Percentiles rank a stretch among this genome's conserved stretches.
These are phyloP conservation scores for Slavum lentiscoides DNA, from an alignment of 2,888 invertebrate genomes.

Conservation along the genomic window DNA sequence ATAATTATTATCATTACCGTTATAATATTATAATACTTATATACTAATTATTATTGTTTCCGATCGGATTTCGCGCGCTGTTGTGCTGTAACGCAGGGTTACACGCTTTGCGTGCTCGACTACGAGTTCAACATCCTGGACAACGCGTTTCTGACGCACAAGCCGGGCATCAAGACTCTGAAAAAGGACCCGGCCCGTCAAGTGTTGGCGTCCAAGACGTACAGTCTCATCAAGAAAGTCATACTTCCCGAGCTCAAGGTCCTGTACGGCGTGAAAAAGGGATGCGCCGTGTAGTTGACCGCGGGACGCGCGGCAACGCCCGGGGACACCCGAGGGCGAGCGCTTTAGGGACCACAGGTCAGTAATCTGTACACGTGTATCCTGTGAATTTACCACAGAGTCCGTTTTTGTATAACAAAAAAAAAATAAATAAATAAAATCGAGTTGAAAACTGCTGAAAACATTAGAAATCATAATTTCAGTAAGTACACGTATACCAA, in stretches of 20 bases:
- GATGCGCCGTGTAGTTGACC: slow-evolving; percentile 68
- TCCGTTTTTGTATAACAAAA: too few species aligned
- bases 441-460: too few species aligned
- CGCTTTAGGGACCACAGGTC: slow-evolving; percentile 43
- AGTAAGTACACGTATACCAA: too few species aligned
- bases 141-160: slow-evolving; percentile 90
- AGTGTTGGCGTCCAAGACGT: slow-evolving; percentile 75
- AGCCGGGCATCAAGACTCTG: slow-evolving; percentile 86
- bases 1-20: too few species aligned
- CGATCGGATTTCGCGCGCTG: slow-evolving; percentile 53
- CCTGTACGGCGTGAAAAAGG: slow-evolving; percentile 77
- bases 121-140: slow-evolving; percentile 92
- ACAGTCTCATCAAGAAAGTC: slow-evolving; percentile 74
- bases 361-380: background rate
- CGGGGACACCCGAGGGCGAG: background rate
- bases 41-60: too few species aligned
- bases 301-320: slow-evolving; percentile 61
- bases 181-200: slow-evolving; percentile 78
- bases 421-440: too few species aligned
- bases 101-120: slow-evolving; percentile 84
- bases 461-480: too few species aligned
- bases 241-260: slow-evolving; percentile 84
- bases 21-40: too few species aligned
- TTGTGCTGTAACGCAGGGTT: slow-evolving; percentile 68
- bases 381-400: too few species aligned